Evolutionary conservation across 2,797 vertebrate species (phyloP).

Genomic region (Poeciliopsis presidionis): DNA sequence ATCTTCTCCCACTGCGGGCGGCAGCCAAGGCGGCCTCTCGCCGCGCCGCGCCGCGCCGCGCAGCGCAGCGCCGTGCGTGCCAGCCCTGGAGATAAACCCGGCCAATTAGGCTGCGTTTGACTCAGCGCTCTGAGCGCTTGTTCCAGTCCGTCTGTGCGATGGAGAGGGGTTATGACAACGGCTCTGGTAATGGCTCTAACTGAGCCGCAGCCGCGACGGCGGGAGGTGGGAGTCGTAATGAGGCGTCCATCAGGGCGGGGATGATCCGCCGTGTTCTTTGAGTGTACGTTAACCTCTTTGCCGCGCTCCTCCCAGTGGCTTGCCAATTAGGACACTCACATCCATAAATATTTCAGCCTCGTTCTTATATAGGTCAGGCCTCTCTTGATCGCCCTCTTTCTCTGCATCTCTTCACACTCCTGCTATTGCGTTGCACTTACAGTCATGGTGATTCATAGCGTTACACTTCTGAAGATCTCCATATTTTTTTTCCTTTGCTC

Average conservation of each 20-base stretch:
- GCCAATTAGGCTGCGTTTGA: constrained; percentile 72
- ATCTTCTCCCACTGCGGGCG: constrained; percentile 41
- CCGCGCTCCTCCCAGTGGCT: constrained; percentile 80
- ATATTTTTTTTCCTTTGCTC: neutral
- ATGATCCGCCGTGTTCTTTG: constrained; percentile 15
- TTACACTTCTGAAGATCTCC: neutral
- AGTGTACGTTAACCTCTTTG: constrained; percentile 62
- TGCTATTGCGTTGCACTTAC: constrained; percentile 32
- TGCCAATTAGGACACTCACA: constrained; percentile 85
- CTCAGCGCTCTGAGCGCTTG: constrained; percentile 62
- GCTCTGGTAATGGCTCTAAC: constrained; percentile 57
- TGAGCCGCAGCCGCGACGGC: constrained; percentile 24
- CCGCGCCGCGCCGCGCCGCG: constrained; percentile 21
- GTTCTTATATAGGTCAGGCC: constrained; percentile 84
- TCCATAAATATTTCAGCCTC: constrained; percentile 88
- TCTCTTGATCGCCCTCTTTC: constrained; percentile 66
- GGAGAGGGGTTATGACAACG: constrained; percentile 54
- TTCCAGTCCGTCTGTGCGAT: constrained; percentile 58
- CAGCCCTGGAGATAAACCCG: constrained; percentile 54
- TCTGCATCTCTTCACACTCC: constrained; percentile 43
- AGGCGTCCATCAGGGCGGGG: constrained; percentile 24
- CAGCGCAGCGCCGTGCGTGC: constrained; percentile 43
- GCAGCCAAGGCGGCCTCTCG: constrained; percentile 52
- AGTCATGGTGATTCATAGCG: constrained; percentile 22
- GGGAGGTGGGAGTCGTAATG: constrained; percentile 25